Evolutionary conservation across 2,888 invertebrate species (phyloP).

Genomic region (Pilophorus perplexus): DNA sequence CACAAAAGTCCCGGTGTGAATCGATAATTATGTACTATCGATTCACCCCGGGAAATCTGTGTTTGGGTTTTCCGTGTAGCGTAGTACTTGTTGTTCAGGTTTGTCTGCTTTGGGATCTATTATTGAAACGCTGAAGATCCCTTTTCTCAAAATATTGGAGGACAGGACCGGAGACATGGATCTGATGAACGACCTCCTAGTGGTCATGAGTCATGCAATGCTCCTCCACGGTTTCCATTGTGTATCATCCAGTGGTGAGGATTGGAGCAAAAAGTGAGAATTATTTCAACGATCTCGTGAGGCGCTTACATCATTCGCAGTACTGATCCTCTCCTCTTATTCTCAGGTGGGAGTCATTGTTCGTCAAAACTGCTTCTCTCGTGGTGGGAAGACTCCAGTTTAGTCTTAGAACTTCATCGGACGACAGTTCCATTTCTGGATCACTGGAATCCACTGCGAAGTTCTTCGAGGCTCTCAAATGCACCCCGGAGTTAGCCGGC

Average conservation of each 20-base stretch:
- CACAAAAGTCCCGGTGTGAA: too few species aligned
- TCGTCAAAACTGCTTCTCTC: neutral
- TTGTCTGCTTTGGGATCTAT: too few species aligned
- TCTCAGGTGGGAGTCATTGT: slow-evolving; percentile 24
- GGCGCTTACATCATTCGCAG: neutral
- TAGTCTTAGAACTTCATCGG: neutral
- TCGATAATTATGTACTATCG: too few species aligned
- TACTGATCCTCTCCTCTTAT: neutral
- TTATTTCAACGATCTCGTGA: too few species aligned
- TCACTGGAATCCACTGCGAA: slow-evolving; percentile 1
- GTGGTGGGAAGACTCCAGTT: neutral
- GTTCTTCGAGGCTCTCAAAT: slow-evolving; percentile 19
- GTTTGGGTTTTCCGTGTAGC: too few species aligned
- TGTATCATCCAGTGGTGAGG: neutral
- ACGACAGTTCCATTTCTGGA: neutral
- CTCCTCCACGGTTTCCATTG: slow-evolving; percentile 8
- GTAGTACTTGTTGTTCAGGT: too few species aligned
- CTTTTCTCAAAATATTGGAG: slow-evolving; percentile 8
- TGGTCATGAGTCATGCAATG: slow-evolving; percentile 3
- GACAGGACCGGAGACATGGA: slow-evolving; percentile 33
- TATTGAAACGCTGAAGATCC: slow-evolving; percentile 19
- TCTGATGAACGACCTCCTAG: slow-evolving; percentile 23
- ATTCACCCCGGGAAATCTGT: too few species aligned
- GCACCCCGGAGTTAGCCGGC: slow-evolving; percentile 1
- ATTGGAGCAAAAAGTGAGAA: slow-evolving; percentile 15